These are phyloP conservation scores for Chitala chitala DNA, from an alignment of 2,113 vertebrate genomes.

Conservation along the genomic window DNA sequence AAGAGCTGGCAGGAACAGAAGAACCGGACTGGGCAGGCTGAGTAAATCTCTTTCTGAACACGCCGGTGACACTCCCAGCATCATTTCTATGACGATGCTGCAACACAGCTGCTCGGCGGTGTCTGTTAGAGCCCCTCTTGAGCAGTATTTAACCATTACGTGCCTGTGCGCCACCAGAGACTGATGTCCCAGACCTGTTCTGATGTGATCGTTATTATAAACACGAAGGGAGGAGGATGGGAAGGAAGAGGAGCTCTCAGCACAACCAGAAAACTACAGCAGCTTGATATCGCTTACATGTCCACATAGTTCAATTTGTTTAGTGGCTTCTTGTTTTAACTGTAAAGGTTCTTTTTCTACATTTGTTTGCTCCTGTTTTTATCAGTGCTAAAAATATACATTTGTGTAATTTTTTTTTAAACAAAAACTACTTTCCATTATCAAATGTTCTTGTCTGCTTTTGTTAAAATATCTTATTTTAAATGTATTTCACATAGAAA, in stretches of 20 bases:
- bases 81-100: background rate
- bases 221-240: background rate
- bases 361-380: background rate
- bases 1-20: slow-evolving; percentile 86
- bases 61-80: background rate
- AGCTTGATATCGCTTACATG: too few relatives aligned
- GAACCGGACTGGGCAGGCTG: slow-evolving; percentile 50
- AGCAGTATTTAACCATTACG: background rate
- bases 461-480: slow-evolving; percentile 18
- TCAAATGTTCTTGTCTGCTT: background rate
- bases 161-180: background rate
- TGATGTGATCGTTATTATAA: background rate
- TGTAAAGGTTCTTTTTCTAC: background rate
- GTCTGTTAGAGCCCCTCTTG: background rate
- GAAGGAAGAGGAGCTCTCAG: too few relatives aligned
- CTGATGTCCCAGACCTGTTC: background rate
- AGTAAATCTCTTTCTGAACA: slow-evolving; percentile 20
- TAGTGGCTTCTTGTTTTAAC: background rate
- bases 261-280: too few relatives aligned
- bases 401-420: slow-evolving; percentile 3
- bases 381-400: background rate
- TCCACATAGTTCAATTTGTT: too few relatives aligned
- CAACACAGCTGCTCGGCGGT: background rate
- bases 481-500: background rate
- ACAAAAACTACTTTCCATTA: background rate